These are phyloP conservation scores for Melanostoma scalare DNA, from an alignment of 2,888 invertebrate species.

Conservation along the genomic window DNA sequence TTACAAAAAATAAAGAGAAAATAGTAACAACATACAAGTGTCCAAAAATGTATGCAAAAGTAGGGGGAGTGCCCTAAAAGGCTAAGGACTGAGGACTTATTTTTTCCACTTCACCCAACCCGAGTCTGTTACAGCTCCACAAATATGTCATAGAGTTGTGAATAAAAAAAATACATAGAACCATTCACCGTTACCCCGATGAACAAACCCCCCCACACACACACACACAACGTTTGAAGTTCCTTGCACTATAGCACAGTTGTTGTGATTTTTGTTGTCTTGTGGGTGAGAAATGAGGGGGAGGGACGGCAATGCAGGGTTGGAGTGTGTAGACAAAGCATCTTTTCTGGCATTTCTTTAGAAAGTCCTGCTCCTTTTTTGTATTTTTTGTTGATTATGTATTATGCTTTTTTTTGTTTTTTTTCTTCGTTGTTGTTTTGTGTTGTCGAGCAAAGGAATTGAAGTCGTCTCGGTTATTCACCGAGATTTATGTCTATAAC, in stretches of 20 bases:
- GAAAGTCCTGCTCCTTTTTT: conserved; percentile 38
- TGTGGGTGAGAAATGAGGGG: not conserved
- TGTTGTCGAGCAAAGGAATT: conserved; percentile 28
- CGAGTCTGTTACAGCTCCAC: conserved; percentile 37
- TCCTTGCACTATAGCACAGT: conserved; percentile 65
- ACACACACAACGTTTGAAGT: conserved; percentile 53
- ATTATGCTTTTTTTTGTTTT: conserved; percentile 26
- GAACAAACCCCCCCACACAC: conserved; percentile 8
- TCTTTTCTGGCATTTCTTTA: conserved; percentile 70
- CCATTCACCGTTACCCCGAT: conserved; percentile 1
- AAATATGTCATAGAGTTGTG: conserved; percentile 22
- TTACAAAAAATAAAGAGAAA: conserved; percentile 17
- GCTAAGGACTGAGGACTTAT: conserved; percentile 28
- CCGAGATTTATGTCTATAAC: conserved; percentile 62
- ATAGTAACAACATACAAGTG: conserved; percentile 14
- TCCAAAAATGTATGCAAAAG: conserved; percentile 31
- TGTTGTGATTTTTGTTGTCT: conserved; percentile 37
- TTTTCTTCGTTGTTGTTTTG: conserved; percentile 3
- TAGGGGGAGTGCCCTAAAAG: conserved; percentile 10
- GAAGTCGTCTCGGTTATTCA: conserved; percentile 69
- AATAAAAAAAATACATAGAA: not conserved
- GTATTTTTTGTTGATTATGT: conserved; percentile 20
- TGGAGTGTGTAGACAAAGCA: conserved; percentile 54
- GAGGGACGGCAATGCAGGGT: not conserved
- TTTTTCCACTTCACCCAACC: conserved; percentile 28